Evolutionary conservation across 2,888 invertebrate species (phyloP), one percentile per base, ranked within the genome.

Genomic region (Lasius platythorax): DNA sequence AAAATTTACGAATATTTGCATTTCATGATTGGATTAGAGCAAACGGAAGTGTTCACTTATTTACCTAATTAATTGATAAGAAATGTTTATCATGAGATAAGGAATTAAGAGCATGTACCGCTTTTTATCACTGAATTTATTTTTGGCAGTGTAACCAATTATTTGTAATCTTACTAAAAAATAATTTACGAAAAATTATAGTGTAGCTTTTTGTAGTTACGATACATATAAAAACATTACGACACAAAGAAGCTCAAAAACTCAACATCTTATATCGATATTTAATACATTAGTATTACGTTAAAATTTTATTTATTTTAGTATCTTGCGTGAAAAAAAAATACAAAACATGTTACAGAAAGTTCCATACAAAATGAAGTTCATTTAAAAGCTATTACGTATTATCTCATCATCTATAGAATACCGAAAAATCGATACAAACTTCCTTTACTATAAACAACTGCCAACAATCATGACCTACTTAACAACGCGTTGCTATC

Each of bases 381-480:
- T 66, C 12, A 37, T 15, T 33, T 28, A 66, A 37, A 73, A 46
- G 6, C 8, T 6, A 15, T 23, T 46, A 33, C 4, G 18, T 28
- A 73, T 73, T 46, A 73, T 30, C 18, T 61, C 30, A 12, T 73
- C 37, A n/a, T 72, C 28, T 23, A 53, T 18, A 63, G 33, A 82
- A 66, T 46, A 12, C 18, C 67, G 5, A 30, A 63, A 56, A 79
- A 81, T 84, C 76, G 66, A 81, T 82, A 58, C n/a, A 50, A 61
- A 28, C 67, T 30, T 68, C 18, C 68, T 28, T n/a, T 50, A 30
- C 73, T 40, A 37, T 37, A 37, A 66, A 37, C 18, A 58, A 58
- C 40, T 33, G 50, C 33, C 61, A 53, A 28, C 30, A 33, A 67
- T 66, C 68, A 53, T 50, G 61, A 81, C 73, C 70, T 67, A 85